Evolutionary conservation across 2,888 invertebrate genomes (phyloP).

Genomic region (Leucophenga maculata): DNA sequence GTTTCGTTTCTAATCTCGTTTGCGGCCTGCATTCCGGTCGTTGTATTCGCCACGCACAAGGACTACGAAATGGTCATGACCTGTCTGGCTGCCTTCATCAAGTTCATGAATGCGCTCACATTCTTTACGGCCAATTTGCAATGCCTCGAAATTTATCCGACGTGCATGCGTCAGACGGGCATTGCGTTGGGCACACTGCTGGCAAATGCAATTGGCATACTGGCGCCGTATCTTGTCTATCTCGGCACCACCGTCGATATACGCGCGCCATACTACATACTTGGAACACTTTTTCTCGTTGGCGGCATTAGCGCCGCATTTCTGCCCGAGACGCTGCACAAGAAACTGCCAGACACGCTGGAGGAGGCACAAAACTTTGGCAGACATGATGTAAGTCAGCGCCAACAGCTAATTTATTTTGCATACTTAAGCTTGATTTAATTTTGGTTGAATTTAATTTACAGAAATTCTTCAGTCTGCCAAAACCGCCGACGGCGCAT

Average conservation of each 20-base stretch:
- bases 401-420: slow-evolving; percentile 2
- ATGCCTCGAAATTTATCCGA: slow-evolving; percentile 79
- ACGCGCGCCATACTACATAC: slow-evolving; percentile 72
- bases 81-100: slow-evolving; percentile 72
- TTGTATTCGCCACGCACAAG: slow-evolving; percentile 69
- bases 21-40: slow-evolving; percentile 71
- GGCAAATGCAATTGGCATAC: slow-evolving; percentile 75
- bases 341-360: slow-evolving; percentile 78
- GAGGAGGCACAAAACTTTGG: slow-evolving; percentile 77
- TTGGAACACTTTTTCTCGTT: slow-evolving; percentile 71
- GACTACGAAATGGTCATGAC: slow-evolving; percentile 65
- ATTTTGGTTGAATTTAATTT: slow-evolving; percentile 47
- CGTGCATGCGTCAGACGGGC: slow-evolving; percentile 78
- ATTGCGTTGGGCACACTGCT: slow-evolving; percentile 76
- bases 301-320: slow-evolving; percentile 74
- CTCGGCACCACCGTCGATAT: slow-evolving; percentile 73
- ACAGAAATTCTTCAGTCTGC: slow-evolving; percentile 72
- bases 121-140: slow-evolving; percentile 77
- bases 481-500: slow-evolving; percentile 60
- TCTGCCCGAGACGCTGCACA: slow-evolving; percentile 78
- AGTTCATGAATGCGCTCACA: slow-evolving; percentile 74
- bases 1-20: slow-evolving; percentile 71
- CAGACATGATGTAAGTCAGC: slow-evolving; percentile 67
- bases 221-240: slow-evolving; percentile 77
- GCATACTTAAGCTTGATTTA: slow-evolving; percentile 10